phyloP scores from a whole-genome alignment of 2,888 invertebrate genomes.

The Polyploca ridens region DNA sequence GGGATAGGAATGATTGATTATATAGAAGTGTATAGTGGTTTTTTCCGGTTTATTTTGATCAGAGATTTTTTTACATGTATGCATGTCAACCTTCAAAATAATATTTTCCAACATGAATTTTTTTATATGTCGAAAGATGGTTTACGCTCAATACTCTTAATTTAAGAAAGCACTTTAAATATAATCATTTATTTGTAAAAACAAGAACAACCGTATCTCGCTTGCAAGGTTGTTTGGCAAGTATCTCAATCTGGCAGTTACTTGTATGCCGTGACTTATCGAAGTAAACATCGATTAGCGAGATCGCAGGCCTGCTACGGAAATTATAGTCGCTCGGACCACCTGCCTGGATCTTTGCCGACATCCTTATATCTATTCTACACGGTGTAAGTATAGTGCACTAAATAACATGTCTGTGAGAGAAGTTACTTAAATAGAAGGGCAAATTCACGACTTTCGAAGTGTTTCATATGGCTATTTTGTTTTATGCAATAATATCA shows the following conservation, averaged over 20 bases:
- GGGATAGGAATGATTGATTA: too few species aligned
- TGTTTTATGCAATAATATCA: too few species aligned
- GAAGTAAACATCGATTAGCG: constrained; percentile 61
- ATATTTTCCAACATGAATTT: too few species aligned
- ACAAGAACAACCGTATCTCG: background rate
- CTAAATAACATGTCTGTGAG: constrained; percentile 5
- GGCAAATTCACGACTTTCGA: too few species aligned
- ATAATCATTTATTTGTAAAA: background rate
- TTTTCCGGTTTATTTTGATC: too few species aligned
- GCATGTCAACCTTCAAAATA: too few species aligned
- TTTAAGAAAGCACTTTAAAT: too few species aligned
- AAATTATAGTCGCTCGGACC: constrained; percentile 54
- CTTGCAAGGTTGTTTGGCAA: constrained; percentile 7
- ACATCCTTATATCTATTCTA: background rate
- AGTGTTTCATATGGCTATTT: too few species aligned
- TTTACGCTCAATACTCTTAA: too few species aligned
- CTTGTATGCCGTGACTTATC: constrained; percentile 56
- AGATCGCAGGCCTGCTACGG: constrained; percentile 44
- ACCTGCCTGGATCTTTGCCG: constrained; percentile 39
- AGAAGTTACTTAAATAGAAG: background rate
- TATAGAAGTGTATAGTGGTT: too few species aligned
- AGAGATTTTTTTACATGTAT: too few species aligned
- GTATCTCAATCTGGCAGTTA: constrained; percentile 45
- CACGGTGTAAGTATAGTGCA: background rate
- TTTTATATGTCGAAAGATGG: too few species aligned